A percentile compares a stretch with the other conserved stretches of the same genome.
These are phyloP conservation scores for Microcebus ravelobensis DNA, from an alignment of 2,113 vertebrate species.

Conservation along the genomic window DNA sequence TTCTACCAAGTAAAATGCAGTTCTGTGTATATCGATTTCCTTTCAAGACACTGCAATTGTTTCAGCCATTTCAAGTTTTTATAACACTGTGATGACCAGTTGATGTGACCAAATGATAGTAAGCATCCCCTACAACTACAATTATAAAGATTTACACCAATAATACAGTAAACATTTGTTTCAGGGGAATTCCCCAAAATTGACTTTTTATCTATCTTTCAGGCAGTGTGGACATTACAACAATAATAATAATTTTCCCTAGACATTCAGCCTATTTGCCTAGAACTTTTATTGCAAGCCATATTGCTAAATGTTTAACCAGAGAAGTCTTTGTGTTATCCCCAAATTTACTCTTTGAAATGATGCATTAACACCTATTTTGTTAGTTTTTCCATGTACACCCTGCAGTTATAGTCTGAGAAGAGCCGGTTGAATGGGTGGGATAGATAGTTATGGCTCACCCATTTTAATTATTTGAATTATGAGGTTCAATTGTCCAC, in stretches of 20 bases:
- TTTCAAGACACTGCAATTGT: constrained; percentile 16
- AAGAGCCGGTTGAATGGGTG: background rate
- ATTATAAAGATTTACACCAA: constrained; percentile 46
- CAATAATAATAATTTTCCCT: background rate
- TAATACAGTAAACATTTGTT: constrained; percentile 23
- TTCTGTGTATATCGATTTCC: background rate
- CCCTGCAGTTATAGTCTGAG: background rate
- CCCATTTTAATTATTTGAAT: background rate
- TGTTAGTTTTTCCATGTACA: background rate
- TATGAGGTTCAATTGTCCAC: background rate
- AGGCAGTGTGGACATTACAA: background rate
- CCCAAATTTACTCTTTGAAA: background rate
- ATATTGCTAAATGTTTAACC: constrained; percentile 20
- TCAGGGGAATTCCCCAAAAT: constrained; percentile 38
- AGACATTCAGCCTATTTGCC: background rate
- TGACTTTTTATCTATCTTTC: constrained; percentile 36
- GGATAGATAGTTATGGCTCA: background rate
- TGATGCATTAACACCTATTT: background rate
- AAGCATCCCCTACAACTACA: background rate
- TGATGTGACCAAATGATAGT: constrained; percentile 18
- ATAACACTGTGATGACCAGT: constrained; percentile 2
- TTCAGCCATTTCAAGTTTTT: constrained; percentile 32
- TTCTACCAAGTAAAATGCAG: background rate
- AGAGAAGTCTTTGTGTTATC: background rate
- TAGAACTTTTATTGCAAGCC: background rate